Evolutionary conservation across 2,797 vertebrate genomes (phyloP).

Genomic region (Scomberomorus guttatus): DNA sequence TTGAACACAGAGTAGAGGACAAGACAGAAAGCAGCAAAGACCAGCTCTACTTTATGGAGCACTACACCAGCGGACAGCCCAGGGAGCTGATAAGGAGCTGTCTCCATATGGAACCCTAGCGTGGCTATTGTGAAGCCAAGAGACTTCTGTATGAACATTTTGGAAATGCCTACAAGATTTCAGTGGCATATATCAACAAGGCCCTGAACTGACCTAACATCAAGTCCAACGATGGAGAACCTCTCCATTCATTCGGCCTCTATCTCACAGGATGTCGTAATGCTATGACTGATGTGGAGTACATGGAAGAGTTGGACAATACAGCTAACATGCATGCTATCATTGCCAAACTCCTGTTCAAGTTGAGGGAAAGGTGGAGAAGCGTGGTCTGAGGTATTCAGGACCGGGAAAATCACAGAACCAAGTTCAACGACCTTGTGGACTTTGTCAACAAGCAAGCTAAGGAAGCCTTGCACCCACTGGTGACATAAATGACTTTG

Average conservation of each 20-base stretch:
- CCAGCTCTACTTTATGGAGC: conserved; percentile 20
- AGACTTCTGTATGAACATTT: conserved; percentile 32
- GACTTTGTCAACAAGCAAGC: too few relatives aligned
- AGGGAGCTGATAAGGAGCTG: conserved; percentile 18
- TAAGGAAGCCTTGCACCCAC: too few relatives aligned
- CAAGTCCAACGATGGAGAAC: conserved; percentile 21
- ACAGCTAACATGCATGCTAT: too few relatives aligned
- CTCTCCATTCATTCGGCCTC: conserved; percentile 10
- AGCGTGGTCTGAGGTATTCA: too few relatives aligned
- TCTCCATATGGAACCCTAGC: conserved; percentile 21
- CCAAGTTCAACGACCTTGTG: too few relatives aligned
- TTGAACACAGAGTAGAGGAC: conserved; percentile 20
- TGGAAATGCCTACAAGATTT: conserved; percentile 27
- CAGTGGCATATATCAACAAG: conserved; percentile 29
- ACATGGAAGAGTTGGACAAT: too few relatives aligned
- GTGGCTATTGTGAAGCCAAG: conserved; percentile 26
- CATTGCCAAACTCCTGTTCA: too few relatives aligned
- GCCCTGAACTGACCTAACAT: conserved; percentile 30
- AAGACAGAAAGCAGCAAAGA: conserved; percentile 19
- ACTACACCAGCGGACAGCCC: conserved; percentile 9
- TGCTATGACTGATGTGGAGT: too few relatives aligned
- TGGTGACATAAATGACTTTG: too few relatives aligned
- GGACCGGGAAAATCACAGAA: too few relatives aligned
- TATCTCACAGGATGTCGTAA: too few relatives aligned
- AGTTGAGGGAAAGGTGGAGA: too few relatives aligned